Evolutionary conservation across 2,888 invertebrate genomes (phyloP).

Genomic region (Rhogogaster chlorosoma): DNA sequence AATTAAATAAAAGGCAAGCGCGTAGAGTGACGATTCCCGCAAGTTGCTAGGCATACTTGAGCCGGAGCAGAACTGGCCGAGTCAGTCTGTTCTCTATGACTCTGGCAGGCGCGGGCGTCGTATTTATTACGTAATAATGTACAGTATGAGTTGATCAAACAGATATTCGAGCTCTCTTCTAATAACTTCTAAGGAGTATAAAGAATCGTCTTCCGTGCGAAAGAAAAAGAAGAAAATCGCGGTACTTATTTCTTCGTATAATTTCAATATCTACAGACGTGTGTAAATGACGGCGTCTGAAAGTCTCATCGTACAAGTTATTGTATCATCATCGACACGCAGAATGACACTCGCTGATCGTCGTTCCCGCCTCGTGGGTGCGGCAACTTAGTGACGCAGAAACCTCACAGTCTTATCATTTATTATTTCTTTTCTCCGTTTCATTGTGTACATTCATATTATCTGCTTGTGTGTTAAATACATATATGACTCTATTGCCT

Average conservation of each 20-base stretch:
- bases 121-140: constrained; percentile 22
- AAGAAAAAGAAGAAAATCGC: not conserved
- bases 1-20: constrained; percentile 11
- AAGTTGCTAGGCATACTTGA: not conserved
- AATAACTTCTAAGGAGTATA: not conserved
- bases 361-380: constrained; percentile 11
- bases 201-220: not conserved
- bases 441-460: not conserved
- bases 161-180: not conserved
- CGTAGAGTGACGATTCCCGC: constrained; percentile 23
- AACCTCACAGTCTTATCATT: not conserved
- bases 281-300: not conserved
- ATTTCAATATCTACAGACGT: not conserved
- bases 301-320: not conserved
- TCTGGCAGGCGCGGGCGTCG: not conserved
- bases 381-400: constrained; percentile 21
- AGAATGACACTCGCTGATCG: not conserved
- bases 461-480: not conserved
- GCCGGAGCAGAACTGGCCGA: not conserved
- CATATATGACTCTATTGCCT: not conserved
- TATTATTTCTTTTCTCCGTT: constrained; percentile 13
- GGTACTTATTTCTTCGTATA: not conserved
- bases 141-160: not conserved
- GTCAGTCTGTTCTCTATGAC: not conserved
- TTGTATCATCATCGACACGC: not conserved